Evolutionary conservation across 2,113 vertebrate species (phyloP).

Genomic region (Gyps fulvus): DNA sequence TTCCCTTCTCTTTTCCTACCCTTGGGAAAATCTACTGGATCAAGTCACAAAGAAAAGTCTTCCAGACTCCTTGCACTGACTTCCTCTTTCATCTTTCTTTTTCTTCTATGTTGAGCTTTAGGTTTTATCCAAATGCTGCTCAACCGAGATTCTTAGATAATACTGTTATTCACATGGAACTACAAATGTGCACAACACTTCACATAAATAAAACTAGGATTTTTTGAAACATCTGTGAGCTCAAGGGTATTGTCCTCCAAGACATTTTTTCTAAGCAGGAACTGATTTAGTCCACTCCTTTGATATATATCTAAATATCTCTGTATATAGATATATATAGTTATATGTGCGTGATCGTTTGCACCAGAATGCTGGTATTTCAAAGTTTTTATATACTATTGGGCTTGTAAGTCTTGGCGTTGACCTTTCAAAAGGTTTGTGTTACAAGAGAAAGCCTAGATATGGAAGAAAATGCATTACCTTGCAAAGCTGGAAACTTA

Average conservation of each 20-base stretch:
- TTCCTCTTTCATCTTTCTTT: not conserved
- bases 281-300: not conserved
- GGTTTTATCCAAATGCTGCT: not conserved
- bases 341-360: not conserved
- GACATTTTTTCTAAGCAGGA: not conserved
- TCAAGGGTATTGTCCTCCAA: not conserved
- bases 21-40: not conserved
- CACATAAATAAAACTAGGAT: fast-evolving
- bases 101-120: not conserved
- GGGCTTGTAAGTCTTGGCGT: not conserved
- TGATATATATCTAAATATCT: not conserved
- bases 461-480: not conserved
- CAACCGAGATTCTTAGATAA: not conserved
- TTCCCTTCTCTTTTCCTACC: not conserved
- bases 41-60: not conserved
- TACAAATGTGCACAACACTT: not conserved
- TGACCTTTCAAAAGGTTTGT: not conserved
- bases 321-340: not conserved
- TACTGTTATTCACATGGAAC: not conserved
- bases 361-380: not conserved
- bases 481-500: not conserved
- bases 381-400: not conserved
- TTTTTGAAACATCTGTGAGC: not conserved
- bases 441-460: not conserved
- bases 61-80: not conserved